Base-by-base conservation (phyloP, 2,797 vertebrate species). In the Alca torda region DNA sequence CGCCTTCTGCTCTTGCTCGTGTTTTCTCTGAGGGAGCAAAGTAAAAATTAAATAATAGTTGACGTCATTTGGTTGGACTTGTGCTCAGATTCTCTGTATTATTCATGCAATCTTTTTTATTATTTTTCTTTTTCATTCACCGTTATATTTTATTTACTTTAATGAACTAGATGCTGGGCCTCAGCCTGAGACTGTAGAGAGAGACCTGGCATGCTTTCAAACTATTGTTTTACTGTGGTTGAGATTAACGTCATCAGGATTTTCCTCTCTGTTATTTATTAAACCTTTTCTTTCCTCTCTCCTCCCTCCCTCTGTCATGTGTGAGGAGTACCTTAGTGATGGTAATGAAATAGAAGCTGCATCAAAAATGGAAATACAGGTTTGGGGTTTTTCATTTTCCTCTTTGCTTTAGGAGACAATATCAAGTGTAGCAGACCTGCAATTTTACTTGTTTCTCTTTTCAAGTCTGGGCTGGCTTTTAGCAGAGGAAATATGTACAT, bases 101-200 rank as follows among this genome's bases (percentile, higher is more conserved):
- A 87, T 95, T 95, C 68, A 92, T 88, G 84, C 33, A 59, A 64
- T 92, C 83, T 87, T 96, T 96, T 91, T 10, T 25, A 82, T 87
- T 95, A 64, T 95, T 96, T 97, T 63, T 70, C 43, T 89, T 87
- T 93, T 75, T 93, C 57, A 30, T 89, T 96, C 95, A 90, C 77
- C n/a, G 17, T 96, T 92, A 85, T 94, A 70, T 78, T 83, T 97
- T 93, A 93, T 93, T 96, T 95, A 87, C 96, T 96, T 88, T 92
- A 93, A 93, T 77, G 91, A 94, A 93, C 72, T 84, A 57, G 85
- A 83, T 90, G 93, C 67, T 94, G 74, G 60, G 59, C 56, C 93
- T 90, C 61, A 80, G 88, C 64, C 70, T 80, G 93, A 51, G 54
- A 51, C 81, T 79, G 89, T 21, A 67, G 88, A 60, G 53, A 85